Conservation (phyloP, 1,140 invertebrate species). For the Maconellicoccus hirsutus region DNA sequence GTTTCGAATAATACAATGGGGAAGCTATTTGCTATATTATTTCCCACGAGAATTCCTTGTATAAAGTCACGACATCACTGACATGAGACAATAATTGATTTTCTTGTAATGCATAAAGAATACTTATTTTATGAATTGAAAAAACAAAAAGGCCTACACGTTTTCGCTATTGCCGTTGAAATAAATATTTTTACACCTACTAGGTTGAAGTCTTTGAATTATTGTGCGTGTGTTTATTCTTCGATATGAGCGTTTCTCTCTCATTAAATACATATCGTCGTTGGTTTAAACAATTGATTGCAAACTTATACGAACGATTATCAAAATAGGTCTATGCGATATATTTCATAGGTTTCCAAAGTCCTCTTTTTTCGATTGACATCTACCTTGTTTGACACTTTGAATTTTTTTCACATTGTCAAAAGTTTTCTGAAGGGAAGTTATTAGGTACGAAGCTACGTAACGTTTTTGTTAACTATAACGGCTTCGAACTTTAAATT, state of each 20-base stretch:
- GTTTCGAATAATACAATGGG: background rate
- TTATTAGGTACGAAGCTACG: background rate
- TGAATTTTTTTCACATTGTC: background rate
- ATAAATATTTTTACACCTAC: too few species aligned
- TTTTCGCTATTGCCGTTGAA: background rate
- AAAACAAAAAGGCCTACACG: background rate
- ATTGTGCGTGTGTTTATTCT: too few species aligned
- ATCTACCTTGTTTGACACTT: background rate
- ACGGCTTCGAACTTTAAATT: background rate
- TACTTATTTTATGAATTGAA: background rate
- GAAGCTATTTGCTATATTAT: background rate
- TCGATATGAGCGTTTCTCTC: too few species aligned
- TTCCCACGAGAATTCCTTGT: background rate
- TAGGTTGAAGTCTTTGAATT: too few species aligned
- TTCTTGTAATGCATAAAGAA: background rate
- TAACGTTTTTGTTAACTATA: background rate
- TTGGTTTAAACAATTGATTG: too few species aligned
- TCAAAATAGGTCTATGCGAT: too few species aligned
- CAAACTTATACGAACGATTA: too few species aligned
- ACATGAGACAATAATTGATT: constrained; percentile 5
- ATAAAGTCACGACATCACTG: background rate
- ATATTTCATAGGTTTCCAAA: too few species aligned
- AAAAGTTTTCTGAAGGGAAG: background rate
- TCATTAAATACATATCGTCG: too few species aligned
- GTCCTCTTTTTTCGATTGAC: too few species aligned